A percentile compares a stretch with the other conserved stretches of the same genome.
Conservation (phyloP, 2,797 vertebrate species). For the Epinephelus coioides region DNA sequence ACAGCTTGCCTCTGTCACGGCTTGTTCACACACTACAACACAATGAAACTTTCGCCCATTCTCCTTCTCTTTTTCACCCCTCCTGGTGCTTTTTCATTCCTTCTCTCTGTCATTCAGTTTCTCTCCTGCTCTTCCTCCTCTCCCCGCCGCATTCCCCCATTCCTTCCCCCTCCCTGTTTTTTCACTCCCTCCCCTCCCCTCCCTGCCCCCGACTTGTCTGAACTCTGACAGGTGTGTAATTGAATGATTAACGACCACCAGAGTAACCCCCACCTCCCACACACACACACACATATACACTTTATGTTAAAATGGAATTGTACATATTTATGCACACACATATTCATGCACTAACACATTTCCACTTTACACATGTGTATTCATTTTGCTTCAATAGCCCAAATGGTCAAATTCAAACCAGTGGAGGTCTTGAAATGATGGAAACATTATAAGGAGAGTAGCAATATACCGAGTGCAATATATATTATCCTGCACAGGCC, state of each 20-base stretch:
- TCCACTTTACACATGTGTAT: constrained; percentile 66
- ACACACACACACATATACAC: constrained; percentile 44
- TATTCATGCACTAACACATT: constrained; percentile 46
- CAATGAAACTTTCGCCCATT: constrained; percentile 62
- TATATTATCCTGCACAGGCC: constrained; percentile 7
- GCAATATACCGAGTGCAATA: constrained; percentile 14
- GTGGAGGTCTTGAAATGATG: constrained; percentile 48
- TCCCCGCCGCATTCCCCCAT: constrained; percentile 54
- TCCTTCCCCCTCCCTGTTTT: constrained; percentile 37
- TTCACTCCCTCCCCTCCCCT: constrained; percentile 11
- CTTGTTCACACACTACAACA: constrained; percentile 46
- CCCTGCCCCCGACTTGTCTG: constrained; percentile 78
- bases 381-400: constrained; percentile 58
- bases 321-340: constrained; percentile 71
- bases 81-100: constrained; percentile 44
- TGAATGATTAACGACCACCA: constrained; percentile 87
- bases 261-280: constrained; percentile 40
- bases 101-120: constrained; percentile 55
- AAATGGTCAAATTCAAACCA: constrained; percentile 66
- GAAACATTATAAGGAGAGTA: constrained; percentile 46
- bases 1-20: constrained; percentile 72
- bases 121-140: constrained; percentile 41
- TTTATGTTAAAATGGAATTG: constrained; percentile 64
- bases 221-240: constrained; percentile 90
- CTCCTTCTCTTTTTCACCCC: constrained; percentile 26